A percentile compares a stretch with the other conserved stretches of the same genome.
phyloP scores from a whole-genome alignment of 2,888 invertebrate genomes.

The Hydropsyche betteni region DNA sequence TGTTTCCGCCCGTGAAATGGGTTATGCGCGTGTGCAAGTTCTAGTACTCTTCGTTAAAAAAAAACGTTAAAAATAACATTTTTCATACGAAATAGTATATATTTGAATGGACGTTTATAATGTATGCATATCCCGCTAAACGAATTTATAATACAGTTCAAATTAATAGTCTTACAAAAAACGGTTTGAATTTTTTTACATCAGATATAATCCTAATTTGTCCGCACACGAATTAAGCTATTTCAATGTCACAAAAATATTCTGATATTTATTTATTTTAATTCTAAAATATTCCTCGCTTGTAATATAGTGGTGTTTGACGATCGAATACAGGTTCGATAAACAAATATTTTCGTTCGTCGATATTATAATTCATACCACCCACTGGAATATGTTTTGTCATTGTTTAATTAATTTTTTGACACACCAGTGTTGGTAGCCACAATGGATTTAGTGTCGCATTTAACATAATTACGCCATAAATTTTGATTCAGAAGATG shows the following conservation, averaged over 20 bases:
- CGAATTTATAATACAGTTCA: no score
- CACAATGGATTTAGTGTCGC: slow-evolving; percentile 23
- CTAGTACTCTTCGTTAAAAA: background rate
- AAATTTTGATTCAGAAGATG: slow-evolving; percentile 22
- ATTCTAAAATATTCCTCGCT: no score
- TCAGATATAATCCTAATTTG: no score
- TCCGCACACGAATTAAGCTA: no score
- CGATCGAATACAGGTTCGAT: no score
- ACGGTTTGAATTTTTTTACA: no score
- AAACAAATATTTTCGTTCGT: no score
- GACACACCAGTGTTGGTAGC: slow-evolving; percentile 28
- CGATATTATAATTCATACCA: no score
- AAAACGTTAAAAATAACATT: slow-evolving; percentile 5
- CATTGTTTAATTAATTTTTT: slow-evolving; percentile 31
- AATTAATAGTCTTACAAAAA: no score
- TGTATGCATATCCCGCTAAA: slow-evolving; percentile 10
- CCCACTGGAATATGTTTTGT: slow-evolving; percentile 12
- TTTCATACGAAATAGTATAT: slow-evolving; percentile 2
- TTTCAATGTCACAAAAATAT: no score
- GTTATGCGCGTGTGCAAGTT: background rate
- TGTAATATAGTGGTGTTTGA: no score
- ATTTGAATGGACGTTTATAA: background rate
- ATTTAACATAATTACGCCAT: slow-evolving; percentile 24
- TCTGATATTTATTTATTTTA: no score
- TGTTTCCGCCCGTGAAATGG: slow-evolving; percentile 24